Evolutionary conservation across 2,797 vertebrate genomes (phyloP).

Genomic region (Alosa sapidissima): DNA sequence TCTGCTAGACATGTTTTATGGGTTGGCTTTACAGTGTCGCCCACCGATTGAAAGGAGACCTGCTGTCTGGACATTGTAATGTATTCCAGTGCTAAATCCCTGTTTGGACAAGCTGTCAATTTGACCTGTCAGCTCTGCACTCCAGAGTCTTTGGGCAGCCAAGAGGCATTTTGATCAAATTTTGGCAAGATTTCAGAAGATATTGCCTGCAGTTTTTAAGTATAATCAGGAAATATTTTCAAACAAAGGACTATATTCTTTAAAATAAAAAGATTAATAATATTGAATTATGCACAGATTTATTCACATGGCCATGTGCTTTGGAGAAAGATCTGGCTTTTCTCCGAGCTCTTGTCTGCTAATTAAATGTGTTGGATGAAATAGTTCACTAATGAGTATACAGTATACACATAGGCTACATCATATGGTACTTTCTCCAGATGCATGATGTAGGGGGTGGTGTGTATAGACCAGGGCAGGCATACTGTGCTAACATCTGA

Average conservation of each 20-base stretch:
- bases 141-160: background rate
- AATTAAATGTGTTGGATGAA: too few relatives aligned
- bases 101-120: background rate
- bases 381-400: too few relatives aligned
- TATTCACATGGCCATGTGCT: too few relatives aligned
- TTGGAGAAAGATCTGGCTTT: too few relatives aligned
- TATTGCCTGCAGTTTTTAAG: too few relatives aligned
- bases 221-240: too few relatives aligned
- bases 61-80: background rate
- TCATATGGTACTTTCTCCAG: too few relatives aligned
- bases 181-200: background rate
- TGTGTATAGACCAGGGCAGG: background rate
- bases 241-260: too few relatives aligned
- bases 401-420: too few relatives aligned
- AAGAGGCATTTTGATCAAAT: background rate
- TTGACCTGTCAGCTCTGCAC: background rate
- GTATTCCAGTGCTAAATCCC: background rate
- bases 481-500: background rate
- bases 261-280: too few relatives aligned
- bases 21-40: constrained; percentile 57
- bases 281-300: too few relatives aligned
- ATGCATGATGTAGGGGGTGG: background rate
- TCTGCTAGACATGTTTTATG: constrained; percentile 70
- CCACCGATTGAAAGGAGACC: constrained; percentile 29
- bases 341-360: too few relatives aligned